Base-by-base conservation (phyloP, 2,888 invertebrate species). In the Cephus runcator region DNA sequence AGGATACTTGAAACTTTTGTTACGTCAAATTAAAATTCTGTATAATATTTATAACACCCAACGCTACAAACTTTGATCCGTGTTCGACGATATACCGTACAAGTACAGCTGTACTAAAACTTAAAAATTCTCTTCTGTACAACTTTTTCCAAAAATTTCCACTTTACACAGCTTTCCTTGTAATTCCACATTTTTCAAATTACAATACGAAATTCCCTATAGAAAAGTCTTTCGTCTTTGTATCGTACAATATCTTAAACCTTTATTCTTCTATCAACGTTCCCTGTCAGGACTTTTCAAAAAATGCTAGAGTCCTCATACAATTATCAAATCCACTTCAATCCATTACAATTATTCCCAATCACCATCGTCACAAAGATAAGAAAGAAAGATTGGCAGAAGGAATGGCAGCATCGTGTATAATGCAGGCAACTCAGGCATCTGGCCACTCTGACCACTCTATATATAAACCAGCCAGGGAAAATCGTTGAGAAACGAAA, bases 391-490 rank as follows among this genome's bases (percentile, higher is more conserved):
- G 23, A 56, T 56, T 23, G 9, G 56, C 56, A 23, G 56, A 23
- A 56, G 56, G 56, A 56, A 56, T 56, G 56, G 56, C 56, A 56
- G 56, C 56, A 56, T 56, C 56, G 9, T 23, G 56, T 56, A 56
- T 23, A 23, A 56, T 56, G 56, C 56, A 56, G 56, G 56, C 56
- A 56, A 34, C 71, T 12, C 71, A 23, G 71, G 33, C 71, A 71
- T 71, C 71, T 71, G 71, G 71, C 71, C 71, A 71, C 71, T 71
- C 71, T 56, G 56, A n/a, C 71, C 71, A 71, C 71, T 71, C 71
- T 71, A 71, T 71, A 71, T 71, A 71, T 71, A 71, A 71, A 31
- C 71, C 33, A 71, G 71, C 71, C 33, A 56, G 56, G 56, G 34
- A 31, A 71, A 71, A 71, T 71, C 31, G 71, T 34, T 71, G 71